phyloP scores from a whole-genome alignment of 2,888 invertebrate genomes.

The Galerucella pusilla region DNA sequence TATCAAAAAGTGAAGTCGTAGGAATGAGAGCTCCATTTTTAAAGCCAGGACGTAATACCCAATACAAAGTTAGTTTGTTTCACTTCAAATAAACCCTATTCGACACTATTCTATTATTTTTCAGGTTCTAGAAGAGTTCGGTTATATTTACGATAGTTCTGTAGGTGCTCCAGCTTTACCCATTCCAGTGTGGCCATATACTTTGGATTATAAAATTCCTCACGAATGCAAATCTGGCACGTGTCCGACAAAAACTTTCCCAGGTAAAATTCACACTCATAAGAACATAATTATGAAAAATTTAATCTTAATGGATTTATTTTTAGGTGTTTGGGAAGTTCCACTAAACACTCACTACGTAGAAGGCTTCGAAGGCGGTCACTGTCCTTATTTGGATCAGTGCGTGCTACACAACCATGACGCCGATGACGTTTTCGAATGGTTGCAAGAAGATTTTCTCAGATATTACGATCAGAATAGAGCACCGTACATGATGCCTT shows the following conservation, averaged over 20 bases:
- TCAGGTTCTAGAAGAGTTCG: constrained; percentile 90
- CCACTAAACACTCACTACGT: constrained; percentile 91
- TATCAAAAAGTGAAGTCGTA: constrained; percentile 83
- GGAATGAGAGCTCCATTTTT: constrained; percentile 91
- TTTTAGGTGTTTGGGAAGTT: constrained; percentile 88
- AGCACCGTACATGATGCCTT: constrained; percentile 94
- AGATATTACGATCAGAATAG: constrained; percentile 87
- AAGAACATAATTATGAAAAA: background rate
- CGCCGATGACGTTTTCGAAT: constrained; percentile 78
- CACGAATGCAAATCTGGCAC: constrained; percentile 93
- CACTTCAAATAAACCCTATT: background rate
- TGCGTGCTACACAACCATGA: constrained; percentile 92
- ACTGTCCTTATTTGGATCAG: constrained; percentile 92
- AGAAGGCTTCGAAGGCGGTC: constrained; percentile 89
- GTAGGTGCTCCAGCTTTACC: constrained; percentile 84
- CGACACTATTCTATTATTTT: constrained; percentile 38
- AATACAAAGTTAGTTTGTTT: constrained; percentile 77
- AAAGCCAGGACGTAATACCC: constrained; percentile 92
- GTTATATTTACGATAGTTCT: constrained; percentile 93
- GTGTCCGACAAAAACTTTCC: constrained; percentile 90
- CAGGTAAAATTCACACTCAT: constrained; percentile 68
- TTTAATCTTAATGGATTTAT: background rate
- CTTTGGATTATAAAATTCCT: constrained; percentile 91
- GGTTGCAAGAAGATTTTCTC: constrained; percentile 88
- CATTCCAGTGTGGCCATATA: constrained; percentile 93